Base-by-base conservation (phyloP, 64 coral and sea anemone species). In the Platygyra sinensis region DNA sequence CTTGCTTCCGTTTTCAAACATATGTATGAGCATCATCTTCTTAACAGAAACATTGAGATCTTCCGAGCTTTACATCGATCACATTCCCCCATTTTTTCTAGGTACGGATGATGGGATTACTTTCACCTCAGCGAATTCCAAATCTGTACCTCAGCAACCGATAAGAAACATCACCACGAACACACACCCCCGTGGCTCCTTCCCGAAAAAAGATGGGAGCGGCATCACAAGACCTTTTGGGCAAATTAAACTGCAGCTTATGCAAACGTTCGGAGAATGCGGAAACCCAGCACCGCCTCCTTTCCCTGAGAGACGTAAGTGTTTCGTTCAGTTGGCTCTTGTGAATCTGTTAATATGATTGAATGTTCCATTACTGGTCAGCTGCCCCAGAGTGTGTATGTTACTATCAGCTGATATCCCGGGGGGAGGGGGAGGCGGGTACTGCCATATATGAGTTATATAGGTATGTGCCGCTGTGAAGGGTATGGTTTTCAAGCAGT, bases 61-160 rank as follows among this genome's bases (percentile, higher is more conserved):
- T 57, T 57, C 15, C 10, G 54, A 57, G 54, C 54, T 16, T 57
- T 0, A 10, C 7, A 57, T 16, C 54, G 54, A 57, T 57, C 54
- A 57, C 2, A 57, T 57, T 13, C 54, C 12, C 33, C 57, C 18
- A 55, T 12, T 60, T 62, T 19, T 64, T 46, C 2, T 46, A 92
- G 90, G 90, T 52, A 92, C 90, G 28, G 90, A 92, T 86, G 90
- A 92, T 57, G 90, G 90, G 2, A 92, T 87, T 2, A 92, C 71
- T 18, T 92, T 92, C 52, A 87, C 20, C 24, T 92, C 90, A n/a
- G 73, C 80, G 13, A 92, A 92, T 29, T 62, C 59, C 10, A 65
- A 62, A 79, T 79, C 90, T 30, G 52, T 28, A 7, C 90, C 90
- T 36, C 81, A 92, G 33, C 82, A 92, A 42, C 90, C 90, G 25